Conservation (phyloP, 2,888 invertebrate species). For the Dromius quadrimaculatus region DNA sequence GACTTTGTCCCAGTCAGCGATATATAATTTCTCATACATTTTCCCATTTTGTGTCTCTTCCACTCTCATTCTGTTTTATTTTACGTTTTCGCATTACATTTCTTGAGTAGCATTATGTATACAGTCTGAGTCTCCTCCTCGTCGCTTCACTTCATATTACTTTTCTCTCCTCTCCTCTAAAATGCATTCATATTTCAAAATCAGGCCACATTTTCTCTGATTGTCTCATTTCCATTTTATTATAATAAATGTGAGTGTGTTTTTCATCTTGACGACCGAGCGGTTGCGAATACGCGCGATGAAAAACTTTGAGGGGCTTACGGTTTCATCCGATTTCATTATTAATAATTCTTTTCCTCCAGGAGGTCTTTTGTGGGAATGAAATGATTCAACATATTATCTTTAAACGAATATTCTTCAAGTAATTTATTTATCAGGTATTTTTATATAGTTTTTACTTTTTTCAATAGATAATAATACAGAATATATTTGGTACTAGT, state of each 20-base stretch:
- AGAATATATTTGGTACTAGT: too few relatives aligned
- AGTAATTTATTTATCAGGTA: too few relatives aligned
- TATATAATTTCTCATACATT: slow-evolving; percentile 46
- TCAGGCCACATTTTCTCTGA: slow-evolving; percentile 45
- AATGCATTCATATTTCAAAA: slow-evolving; percentile 50
- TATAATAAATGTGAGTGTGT: slow-evolving; percentile 51
- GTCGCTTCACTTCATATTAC: slow-evolving; percentile 22
- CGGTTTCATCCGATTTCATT: slow-evolving; percentile 29
- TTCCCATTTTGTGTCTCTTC: slow-evolving; percentile 36
- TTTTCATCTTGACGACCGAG: slow-evolving; percentile 43
- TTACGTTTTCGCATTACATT: slow-evolving; percentile 37
- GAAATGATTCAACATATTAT: slow-evolving; percentile 30
- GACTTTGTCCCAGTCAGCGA: slow-evolving; percentile 40
- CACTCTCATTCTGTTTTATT: slow-evolving; percentile 39
- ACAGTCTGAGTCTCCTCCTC: slow-evolving; percentile 11
- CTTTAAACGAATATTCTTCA: too few relatives aligned
- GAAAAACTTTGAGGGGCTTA: slow-evolving; percentile 22
- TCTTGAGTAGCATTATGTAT: slow-evolving; percentile 38
- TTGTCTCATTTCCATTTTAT: slow-evolving; percentile 52
- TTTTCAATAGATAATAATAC: too few relatives aligned
- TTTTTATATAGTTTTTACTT: too few relatives aligned
- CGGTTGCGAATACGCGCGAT: slow-evolving; percentile 32
- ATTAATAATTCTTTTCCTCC: slow-evolving; percentile 35
- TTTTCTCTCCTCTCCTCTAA: slow-evolving; percentile 8
- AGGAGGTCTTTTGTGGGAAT: slow-evolving; percentile 1